phyloP scores from a whole-genome alignment of 2,797 vertebrate genomes.

The Microctenopoma steveboyesi region DNA sequence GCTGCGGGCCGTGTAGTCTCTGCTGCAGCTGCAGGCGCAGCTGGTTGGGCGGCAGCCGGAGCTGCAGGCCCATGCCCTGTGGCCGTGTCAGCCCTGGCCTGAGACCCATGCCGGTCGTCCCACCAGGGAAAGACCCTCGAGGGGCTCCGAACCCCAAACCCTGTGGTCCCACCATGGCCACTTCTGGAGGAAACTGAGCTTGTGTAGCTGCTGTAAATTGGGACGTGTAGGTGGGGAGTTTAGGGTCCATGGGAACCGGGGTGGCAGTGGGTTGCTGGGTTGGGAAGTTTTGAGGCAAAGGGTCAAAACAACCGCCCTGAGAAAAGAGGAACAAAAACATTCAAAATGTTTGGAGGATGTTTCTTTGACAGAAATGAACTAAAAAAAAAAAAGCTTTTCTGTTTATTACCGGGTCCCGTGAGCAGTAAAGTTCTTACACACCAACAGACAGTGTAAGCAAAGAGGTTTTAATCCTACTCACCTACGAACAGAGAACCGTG shows the following conservation, averaged over 20 bases:
- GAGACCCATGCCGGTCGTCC: conserved; percentile 81
- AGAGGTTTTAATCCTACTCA: background rate
- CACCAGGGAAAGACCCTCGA: conserved; percentile 84
- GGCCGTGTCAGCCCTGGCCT: conserved; percentile 82
- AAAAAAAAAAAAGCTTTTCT: background rate
- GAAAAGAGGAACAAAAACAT: background rate
- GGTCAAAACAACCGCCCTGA: conserved; percentile 90
- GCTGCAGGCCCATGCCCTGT: conserved; percentile 82
- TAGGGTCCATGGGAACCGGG: conserved; percentile 87
- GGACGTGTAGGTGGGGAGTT: conserved; percentile 86
- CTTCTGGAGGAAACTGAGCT: conserved; percentile 83
- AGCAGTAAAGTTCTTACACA: background rate
- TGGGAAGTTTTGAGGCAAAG: conserved; percentile 85
- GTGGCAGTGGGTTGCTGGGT: conserved; percentile 79
- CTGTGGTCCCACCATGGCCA: conserved; percentile 84
- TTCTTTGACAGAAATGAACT: background rate
- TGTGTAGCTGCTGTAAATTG: conserved; percentile 83
- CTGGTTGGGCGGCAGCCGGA: conserved; percentile 91
- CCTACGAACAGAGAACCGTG: background rate
- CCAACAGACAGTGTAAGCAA: background rate
- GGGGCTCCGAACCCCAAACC: conserved; percentile 84
- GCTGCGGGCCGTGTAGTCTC: conserved; percentile 93
- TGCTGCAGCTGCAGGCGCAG: conserved; percentile 94
- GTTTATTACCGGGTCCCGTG: background rate
- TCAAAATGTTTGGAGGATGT: background rate